A percentile compares a stretch with the other conserved stretches of the same genome.
Evolutionary conservation across 2,797 vertebrate genomes (phyloP).

Genomic region (Pipistrellus kuhlii): DNA sequence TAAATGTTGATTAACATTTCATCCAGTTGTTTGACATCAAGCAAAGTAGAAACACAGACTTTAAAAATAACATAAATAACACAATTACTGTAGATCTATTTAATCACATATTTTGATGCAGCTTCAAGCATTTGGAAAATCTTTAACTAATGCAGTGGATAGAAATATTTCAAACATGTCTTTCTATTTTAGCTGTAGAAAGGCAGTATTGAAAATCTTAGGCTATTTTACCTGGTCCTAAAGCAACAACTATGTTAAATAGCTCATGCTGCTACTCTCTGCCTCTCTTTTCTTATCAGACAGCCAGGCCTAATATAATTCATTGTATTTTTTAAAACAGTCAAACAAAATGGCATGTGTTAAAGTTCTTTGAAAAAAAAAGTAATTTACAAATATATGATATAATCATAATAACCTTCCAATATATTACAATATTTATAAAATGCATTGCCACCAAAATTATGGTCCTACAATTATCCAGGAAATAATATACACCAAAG

Average conservation of each 20-base stretch:
- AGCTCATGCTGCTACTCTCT: not conserved
- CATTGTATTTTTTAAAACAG: not conserved
- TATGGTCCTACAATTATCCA: not conserved
- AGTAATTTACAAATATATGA: slow-evolving; percentile 16
- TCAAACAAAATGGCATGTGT: not conserved
- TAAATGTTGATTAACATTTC: not conserved
- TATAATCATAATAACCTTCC: not conserved
- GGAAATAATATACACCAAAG: slow-evolving; percentile 35
- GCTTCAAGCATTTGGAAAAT: not conserved
- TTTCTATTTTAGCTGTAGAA: not conserved
- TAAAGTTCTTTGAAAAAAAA: slow-evolving; percentile 31
- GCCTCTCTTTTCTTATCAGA: slow-evolving; percentile 27
- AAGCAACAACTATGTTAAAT: not conserved
- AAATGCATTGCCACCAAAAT: slow-evolving; percentile 32
- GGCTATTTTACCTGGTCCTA: not conserved
- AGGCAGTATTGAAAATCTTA: not conserved
- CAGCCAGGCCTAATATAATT: slow-evolving; percentile 1
- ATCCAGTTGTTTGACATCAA: not conserved
- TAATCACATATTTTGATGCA: not conserved
- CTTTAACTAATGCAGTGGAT: not conserved
- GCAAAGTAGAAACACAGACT: slow-evolving; percentile 13
- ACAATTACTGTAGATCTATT: not conserved
- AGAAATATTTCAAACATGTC: not conserved
- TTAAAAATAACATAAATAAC: slow-evolving; percentile 28
- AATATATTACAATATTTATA: slow-evolving; percentile 11